These are phyloP conservation scores for Ameiurus melas DNA, from an alignment of 2,113 vertebrate species.

Conservation along the genomic window DNA sequence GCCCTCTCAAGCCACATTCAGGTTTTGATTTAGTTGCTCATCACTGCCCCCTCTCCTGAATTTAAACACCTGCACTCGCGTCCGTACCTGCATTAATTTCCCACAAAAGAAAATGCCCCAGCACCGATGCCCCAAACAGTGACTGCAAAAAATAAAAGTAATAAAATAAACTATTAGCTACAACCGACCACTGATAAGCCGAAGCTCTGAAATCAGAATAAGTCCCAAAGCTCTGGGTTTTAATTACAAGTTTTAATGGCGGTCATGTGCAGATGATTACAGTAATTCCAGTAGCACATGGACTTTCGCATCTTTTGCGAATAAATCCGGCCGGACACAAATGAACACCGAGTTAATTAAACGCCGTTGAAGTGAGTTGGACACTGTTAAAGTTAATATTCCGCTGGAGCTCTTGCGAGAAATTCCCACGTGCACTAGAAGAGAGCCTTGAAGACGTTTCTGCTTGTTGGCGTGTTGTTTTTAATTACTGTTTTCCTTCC, in stretches of 20 bases:
- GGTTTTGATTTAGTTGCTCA: too few species aligned
- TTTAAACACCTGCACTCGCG: too few species aligned
- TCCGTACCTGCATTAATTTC: background rate
- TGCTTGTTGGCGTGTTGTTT: constrained; percentile 8
- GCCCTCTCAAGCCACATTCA: too few species aligned
- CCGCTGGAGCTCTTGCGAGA: background rate
- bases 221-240: background rate
- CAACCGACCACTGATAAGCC: background rate
- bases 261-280: background rate
- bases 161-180: background rate
- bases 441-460: constrained; percentile 9
- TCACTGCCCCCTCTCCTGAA: too few species aligned
- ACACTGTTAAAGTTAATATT: background rate
- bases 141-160: background rate
- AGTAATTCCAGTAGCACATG: background rate
- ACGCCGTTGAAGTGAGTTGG: background rate
- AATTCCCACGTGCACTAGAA: background rate
- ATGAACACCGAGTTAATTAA: background rate
- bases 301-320: background rate
- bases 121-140: background rate
- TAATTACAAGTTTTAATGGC: background rate
- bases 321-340: constrained; percentile 9
- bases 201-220: background rate
- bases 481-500: constrained; percentile 12
- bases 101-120: background rate